Percentiles rank a stretch among this genome's conserved stretches.
Evolutionary conservation across 2,113 vertebrate species (phyloP).

Genomic region (Cochlearius cochlearius): DNA sequence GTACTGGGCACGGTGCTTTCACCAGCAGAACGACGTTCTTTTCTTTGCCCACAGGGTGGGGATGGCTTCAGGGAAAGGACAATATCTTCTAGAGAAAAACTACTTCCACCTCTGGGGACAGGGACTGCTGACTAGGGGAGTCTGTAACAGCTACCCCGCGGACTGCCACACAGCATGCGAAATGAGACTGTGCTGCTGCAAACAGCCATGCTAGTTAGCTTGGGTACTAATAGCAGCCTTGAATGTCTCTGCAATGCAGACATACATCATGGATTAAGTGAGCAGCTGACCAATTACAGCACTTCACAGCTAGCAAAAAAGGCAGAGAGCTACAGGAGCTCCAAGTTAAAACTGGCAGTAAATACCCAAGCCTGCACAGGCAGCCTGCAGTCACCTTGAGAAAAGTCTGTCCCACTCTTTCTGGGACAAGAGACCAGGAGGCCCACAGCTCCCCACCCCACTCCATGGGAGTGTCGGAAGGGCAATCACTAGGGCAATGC

Average conservation of each 20-base stretch:
- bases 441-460: neutral
- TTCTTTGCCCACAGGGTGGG: neutral
- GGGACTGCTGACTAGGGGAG: neutral
- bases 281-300: slow-evolving; percentile 51
- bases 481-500: neutral
- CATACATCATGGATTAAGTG: slow-evolving; percentile 29
- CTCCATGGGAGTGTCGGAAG: neutral
- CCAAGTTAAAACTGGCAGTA: neutral
- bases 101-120: neutral
- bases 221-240: neutral
- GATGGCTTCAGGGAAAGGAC: neutral
- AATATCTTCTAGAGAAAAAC: neutral
- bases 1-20: neutral
- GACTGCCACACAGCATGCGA: neutral
- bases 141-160: neutral
- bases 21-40: neutral
- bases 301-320: neutral
- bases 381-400: slow-evolving; percentile 30
- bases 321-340: neutral
- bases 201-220: slow-evolving; percentile 25
- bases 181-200: neutral
- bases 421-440: neutral
- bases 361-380: neutral
- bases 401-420: neutral
- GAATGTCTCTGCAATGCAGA: slow-evolving; percentile 58